Base-by-base conservation (phyloP, 1,140 invertebrate genomes). In the Micrasema minimum region DNA sequence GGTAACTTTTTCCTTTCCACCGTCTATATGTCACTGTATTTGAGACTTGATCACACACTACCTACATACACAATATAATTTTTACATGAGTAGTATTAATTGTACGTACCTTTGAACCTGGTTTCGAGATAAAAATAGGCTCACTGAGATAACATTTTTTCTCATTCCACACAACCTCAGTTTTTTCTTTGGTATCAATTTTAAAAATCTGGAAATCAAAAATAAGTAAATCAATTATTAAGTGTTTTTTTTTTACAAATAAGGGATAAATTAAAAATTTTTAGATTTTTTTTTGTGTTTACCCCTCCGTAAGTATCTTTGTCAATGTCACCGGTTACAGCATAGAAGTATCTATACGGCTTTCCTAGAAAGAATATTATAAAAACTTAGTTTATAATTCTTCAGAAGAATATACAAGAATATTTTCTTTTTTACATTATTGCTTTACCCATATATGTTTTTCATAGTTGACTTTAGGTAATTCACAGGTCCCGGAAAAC, bases 341-440 rank as follows among this genome's bases (percentile, higher is more conserved):
- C 94, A 78, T 96, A 97, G 79, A 96, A 96, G 80, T 92, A 96
- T 66, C 88, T 85, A 79, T 97, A 96, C 6, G 86, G 82, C 72
- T 83, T 87, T 43, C 86, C 88, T 86, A 76, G 20, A 48, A 31
- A 31, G 7, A 31, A 31, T 31, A 31, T 31, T n/a, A n/a, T n/a
- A n/a, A n/a, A n/a, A n/a, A n/a, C n/a, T n/a, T n/a, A n/a, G n/a
- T n/a, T n/a, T n/a, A n/a, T n/a, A n/a, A n/a, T n/a, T n/a, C n/a
- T n/a, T n/a, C n/a, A n/a, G n/a, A n/a, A 31, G 7, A 31, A 31
- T 31, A 31, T 31, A 4, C 2, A 31, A 31, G 2, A 2, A 31
- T 31, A 4, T 31, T 31, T 4, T 4, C 7, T 31, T 2, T 31
- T 31, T 31, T 31, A 31, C 26, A 31, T 31, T 7, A 31, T 2